phyloP scores from a whole-genome alignment of 2,888 invertebrate species.

The Drosophila tanythrix region DNA sequence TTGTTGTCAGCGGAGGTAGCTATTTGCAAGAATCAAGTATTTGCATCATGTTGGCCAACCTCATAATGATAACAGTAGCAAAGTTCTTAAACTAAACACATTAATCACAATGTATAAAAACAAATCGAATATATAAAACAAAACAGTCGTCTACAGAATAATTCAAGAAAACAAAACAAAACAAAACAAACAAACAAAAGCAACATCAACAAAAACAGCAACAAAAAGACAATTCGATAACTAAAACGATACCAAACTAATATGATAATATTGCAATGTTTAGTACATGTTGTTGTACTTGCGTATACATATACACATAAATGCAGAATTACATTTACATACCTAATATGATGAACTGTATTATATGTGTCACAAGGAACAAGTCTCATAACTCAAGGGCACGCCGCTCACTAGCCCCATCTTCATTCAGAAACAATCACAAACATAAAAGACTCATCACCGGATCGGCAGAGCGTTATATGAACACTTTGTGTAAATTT shows the following conservation, averaged over 20 bases:
- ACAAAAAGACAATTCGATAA: constrained; percentile 37
- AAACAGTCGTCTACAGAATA: constrained; percentile 66
- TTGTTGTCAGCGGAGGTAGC: constrained; percentile 87
- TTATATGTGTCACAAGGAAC: constrained; percentile 72
- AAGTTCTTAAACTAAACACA: constrained; percentile 82
- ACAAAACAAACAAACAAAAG: constrained; percentile 20
- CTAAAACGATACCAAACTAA: constrained; percentile 54
- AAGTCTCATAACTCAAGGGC: constrained; percentile 31
- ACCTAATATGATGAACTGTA: constrained; percentile 54
- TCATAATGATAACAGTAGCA: constrained; percentile 84
- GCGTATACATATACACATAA: constrained; percentile 28
- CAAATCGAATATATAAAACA: constrained; percentile 50
- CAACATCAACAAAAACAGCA: constrained; percentile 11
- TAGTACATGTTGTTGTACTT: constrained; percentile 53
- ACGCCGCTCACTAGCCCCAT: constrained; percentile 32
- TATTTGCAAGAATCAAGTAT: constrained; percentile 83
- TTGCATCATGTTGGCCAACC: constrained; percentile 84
- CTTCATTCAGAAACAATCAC: constrained; percentile 20
- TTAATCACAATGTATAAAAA: constrained; percentile 65
- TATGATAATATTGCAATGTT: constrained; percentile 52
- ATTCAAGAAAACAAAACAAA: constrained; percentile 23
- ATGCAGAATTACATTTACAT: constrained; percentile 21
- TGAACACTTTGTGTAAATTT: constrained; percentile 36
- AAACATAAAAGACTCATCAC: constrained; percentile 13
- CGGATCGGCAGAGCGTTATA: constrained; percentile 30